Conservation (phyloP, 2,113 vertebrate genomes). For the Aleadryas rufinucha region DNA sequence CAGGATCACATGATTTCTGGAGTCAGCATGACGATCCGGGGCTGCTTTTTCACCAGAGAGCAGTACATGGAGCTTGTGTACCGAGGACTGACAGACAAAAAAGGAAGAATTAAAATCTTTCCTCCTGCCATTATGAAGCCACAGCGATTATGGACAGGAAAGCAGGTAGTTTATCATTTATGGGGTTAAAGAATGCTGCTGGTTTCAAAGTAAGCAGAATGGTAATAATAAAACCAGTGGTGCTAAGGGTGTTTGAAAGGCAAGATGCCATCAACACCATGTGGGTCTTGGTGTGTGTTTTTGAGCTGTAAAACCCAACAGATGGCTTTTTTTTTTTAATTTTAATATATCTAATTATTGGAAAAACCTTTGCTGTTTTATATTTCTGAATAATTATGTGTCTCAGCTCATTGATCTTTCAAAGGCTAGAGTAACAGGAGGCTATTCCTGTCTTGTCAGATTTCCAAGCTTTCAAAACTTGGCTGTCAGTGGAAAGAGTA, state of each 20-base stretch:
- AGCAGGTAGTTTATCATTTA: slow-evolving; percentile 80
- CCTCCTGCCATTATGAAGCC: slow-evolving; percentile 89
- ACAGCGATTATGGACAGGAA: slow-evolving; percentile 90
- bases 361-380: neutral
- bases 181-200: neutral
- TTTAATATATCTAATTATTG: neutral
- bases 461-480: neutral
- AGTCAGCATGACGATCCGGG: slow-evolving; percentile 89
- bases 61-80: slow-evolving; percentile 93
- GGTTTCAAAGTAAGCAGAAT: neutral
- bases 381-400: neutral
- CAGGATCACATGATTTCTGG: slow-evolving; percentile 98
- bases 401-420: neutral
- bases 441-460: neutral
- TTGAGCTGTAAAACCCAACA: neutral
- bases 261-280: neutral
- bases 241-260: neutral
- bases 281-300: neutral
- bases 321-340: neutral
- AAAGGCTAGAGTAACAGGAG: neutral
- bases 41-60: slow-evolving; percentile 87
- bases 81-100: slow-evolving; percentile 89
- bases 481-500: neutral
- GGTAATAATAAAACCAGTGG: neutral
- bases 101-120: slow-evolving; percentile 79